Base-by-base conservation (phyloP, 2,113 vertebrate species). In the Podarcis cretensis region DNA sequence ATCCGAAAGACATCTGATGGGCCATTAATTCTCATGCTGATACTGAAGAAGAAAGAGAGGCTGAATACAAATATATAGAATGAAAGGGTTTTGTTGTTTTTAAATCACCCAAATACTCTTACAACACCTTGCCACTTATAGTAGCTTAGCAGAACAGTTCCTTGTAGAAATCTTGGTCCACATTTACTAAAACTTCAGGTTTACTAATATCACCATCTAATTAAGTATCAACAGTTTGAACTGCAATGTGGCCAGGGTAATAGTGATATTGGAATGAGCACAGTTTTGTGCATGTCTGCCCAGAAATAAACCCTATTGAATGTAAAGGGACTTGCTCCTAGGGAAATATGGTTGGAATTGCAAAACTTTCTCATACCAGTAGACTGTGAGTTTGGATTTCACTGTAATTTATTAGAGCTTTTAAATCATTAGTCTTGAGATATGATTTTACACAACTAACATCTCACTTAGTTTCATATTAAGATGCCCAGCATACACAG, bases 1-100 rank as follows among this genome's bases (percentile, higher is more conserved):
- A 77, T 40, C 21, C 69, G 16, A 85, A 89, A 43, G 74, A 9
- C 5, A 16, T 63, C 54, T 35, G 14, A 75, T 76, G 30, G 75
- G 59, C 86, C 80, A 5, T 75, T n/a, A 68, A 5, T 79, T 89
- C 87, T 85, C 6, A 69, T 83, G 87, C 1, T 75, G 25, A 84
- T 77, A 82, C 1, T 6, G 81, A 10, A 0, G 0, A 3, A 69
- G 74, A 87, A n/a, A 82, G 1, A 82, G 2, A 0, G 5, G 20
- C 12, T 79, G 81, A 84, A 77, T 37, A 71, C 1, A 74, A 89
- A 89, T 79, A 25, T 37, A 54, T 16, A 30, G 71, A 89, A 78
- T 68, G 43, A 84, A 54, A 83, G 68, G 10, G 1, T 14, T 63
- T 83, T n/a, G 74, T 79, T 76, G 21, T 74, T 75, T 83, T 83